Percentiles rank a stretch among this genome's conserved stretches.
phyloP scores from a whole-genome alignment of 2,888 invertebrate species.

The Drosophila demipolita region DNA sequence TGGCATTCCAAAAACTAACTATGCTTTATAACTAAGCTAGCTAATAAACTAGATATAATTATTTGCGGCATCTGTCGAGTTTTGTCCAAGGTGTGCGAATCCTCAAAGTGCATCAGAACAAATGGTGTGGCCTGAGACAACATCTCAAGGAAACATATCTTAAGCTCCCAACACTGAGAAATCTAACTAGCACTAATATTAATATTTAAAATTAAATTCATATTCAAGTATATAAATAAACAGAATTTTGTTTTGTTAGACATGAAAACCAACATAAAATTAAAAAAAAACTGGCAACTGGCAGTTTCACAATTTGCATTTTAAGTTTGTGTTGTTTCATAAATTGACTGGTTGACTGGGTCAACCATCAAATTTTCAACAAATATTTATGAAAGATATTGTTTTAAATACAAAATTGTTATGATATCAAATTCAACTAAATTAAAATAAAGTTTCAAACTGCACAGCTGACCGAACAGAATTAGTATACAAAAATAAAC shows the following conservation, averaged over 20 bases:
- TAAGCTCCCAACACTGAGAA: not conserved
- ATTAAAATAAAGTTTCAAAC: not conserved
- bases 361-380: not conserved
- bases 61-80: not conserved
- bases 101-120: not conserved
- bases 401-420: not conserved
- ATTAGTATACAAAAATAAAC: not conserved
- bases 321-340: not conserved
- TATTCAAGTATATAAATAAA: not conserved
- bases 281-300: not conserved
- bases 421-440: not conserved
- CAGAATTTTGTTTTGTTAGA: not conserved
- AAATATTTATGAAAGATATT: not conserved
- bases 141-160: not conserved
- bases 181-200: not conserved
- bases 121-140: not conserved
- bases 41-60: not conserved
- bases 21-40: not conserved
- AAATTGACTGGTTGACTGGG: not conserved
- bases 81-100: not conserved
- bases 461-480: not conserved
- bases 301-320: not conserved
- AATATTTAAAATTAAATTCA: not conserved
- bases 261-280: not conserved
- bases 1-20: not conserved